Conservation (phyloP, 2,113 vertebrate species). For the Daboia siamensis region DNA sequence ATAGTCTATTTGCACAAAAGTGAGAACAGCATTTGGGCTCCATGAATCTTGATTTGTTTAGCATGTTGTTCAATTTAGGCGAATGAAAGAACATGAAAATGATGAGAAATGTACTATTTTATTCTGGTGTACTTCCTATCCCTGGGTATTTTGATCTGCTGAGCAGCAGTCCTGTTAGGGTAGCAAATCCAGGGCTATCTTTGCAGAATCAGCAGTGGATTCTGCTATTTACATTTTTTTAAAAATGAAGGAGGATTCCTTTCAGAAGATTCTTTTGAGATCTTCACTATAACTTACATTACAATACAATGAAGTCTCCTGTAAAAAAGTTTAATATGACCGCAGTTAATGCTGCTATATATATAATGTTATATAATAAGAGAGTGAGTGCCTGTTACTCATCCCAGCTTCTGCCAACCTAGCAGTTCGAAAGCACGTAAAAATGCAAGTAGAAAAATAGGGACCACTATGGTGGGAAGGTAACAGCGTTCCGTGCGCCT, state of each 20-base stretch:
- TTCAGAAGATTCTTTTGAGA: neutral
- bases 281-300: neutral
- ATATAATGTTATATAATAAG: no score
- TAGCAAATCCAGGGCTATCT: neutral
- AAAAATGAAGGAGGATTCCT: neutral
- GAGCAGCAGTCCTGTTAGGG: neutral
- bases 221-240: neutral
- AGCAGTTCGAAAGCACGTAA: no score
- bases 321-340: neutral
- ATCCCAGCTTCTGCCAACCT: no score
- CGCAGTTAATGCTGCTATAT: neutral
- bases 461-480: no score
- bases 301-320: neutral
- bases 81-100: neutral
- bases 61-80: neutral
- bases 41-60: neutral
- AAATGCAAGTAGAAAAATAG: no score
- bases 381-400: no score
- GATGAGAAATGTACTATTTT: neutral
- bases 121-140: neutral
- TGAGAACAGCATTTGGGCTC: neutral
- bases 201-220: neutral
- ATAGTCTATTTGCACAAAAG: neutral
- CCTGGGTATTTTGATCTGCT: neutral
- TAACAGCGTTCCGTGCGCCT: no score